Conservation (phyloP, 1,140 invertebrate species). For the Zophobas atratus region DNA sequence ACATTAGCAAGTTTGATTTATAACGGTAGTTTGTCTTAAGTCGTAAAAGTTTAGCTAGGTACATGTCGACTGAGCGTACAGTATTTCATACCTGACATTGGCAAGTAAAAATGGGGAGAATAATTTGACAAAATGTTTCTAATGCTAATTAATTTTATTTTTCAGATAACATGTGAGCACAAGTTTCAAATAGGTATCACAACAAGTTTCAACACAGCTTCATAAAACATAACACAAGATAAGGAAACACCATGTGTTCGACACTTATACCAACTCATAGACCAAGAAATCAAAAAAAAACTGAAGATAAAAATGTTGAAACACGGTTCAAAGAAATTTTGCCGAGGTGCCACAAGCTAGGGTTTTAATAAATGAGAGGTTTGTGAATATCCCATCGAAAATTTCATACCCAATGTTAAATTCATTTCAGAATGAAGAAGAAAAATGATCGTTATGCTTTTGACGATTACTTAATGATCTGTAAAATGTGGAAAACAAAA, state of each 20-base stretch:
- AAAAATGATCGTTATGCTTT: conserved; percentile 87
- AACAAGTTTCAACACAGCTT: too few species aligned
- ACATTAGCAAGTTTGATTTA: too few species aligned
- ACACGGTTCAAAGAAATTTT: conserved; percentile 71
- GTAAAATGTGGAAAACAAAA: conserved; percentile 83
- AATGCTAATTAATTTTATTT: too few species aligned
- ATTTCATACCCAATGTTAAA: conserved; percentile 87
- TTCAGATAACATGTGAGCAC: too few species aligned
- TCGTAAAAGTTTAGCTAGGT: too few species aligned
- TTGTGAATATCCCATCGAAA: conserved; percentile 90
- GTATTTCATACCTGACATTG: too few species aligned
- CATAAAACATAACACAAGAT: too few species aligned
- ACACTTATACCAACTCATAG: conserved; percentile 75
- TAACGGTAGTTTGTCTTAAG: too few species aligned
- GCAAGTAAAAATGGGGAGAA: too few species aligned
- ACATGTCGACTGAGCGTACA: too few species aligned
- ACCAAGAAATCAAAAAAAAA: conserved; percentile 72
- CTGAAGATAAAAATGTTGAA: conserved; percentile 70
- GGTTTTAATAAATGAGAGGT: conserved; percentile 85
- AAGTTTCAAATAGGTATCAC: too few species aligned
- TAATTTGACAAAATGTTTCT: too few species aligned
- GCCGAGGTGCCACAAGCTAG: conserved; percentile 72
- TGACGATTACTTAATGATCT: conserved; percentile 83
- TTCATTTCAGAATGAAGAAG: conserved; percentile 79
- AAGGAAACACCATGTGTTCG: conserved; percentile 76